phyloP scores from a whole-genome alignment of 2,888 invertebrate species.

The Mamestra brassicae region DNA sequence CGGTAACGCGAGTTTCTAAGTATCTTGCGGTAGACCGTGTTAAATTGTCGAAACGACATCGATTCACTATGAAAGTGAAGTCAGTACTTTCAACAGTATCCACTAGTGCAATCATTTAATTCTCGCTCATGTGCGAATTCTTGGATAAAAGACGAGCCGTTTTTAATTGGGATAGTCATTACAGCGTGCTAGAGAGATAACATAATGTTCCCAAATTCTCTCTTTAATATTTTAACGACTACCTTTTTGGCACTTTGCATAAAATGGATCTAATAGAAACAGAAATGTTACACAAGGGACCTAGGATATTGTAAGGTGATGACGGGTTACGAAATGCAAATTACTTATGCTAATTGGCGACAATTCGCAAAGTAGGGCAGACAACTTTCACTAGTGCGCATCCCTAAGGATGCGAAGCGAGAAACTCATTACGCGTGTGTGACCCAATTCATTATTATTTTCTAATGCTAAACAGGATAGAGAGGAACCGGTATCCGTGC shows the following conservation, averaged over 20 bases:
- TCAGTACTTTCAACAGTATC: conserved; percentile 52
- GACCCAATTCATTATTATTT: conserved; percentile 76
- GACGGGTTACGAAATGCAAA: conserved; percentile 58
- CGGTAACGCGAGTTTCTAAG: conserved; percentile 59
- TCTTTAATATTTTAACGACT: conserved; percentile 3
- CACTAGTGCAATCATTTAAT: conserved; percentile 37
- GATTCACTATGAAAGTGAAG: conserved; percentile 59
- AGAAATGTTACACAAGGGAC: conserved; percentile 38
- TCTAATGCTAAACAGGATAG: conserved; percentile 69
- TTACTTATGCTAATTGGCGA: conserved; percentile 64
- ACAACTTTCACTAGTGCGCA: conserved; percentile 71
- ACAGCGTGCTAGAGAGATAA: conserved; percentile 18
- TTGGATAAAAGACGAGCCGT: conserved; percentile 19
- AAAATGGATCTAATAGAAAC: conserved; percentile 25
- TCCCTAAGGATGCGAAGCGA: conserved; percentile 75
- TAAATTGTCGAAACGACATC: conserved; percentile 66
- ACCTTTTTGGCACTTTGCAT: conserved; percentile 13
- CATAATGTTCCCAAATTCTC: not conserved
- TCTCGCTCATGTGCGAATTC: conserved; percentile 41
- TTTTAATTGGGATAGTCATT: conserved; percentile 43
- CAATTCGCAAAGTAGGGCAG: conserved; percentile 60
- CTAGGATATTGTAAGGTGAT: conserved; percentile 23
- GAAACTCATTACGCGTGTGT: conserved; percentile 74
- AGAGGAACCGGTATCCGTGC: conserved; percentile 59
- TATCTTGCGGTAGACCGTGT: conserved; percentile 59